Conservation (phyloP, 1,140 invertebrate species). For the Bombus breviceps region DNA sequence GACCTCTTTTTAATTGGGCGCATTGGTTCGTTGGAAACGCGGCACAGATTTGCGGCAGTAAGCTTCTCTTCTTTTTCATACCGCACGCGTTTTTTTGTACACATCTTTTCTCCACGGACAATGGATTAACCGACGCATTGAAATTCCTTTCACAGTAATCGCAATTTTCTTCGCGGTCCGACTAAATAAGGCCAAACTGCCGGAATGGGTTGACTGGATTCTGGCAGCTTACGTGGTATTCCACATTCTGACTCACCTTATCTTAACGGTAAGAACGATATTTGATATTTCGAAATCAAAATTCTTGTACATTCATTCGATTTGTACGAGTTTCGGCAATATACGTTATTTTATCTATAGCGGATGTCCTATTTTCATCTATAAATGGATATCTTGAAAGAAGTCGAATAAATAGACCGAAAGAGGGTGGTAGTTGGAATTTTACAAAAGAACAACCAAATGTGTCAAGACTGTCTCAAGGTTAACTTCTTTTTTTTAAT, state of each 20-base stretch:
- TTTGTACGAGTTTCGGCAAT: not conserved
- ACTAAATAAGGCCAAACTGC: conserved; percentile 92
- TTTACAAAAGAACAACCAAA: not conserved
- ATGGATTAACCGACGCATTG: conserved; percentile 43
- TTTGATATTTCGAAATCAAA: conserved; percentile 20
- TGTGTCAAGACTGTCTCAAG: not conserved
- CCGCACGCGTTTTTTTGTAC: not conserved
- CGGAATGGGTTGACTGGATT: conserved; percentile 93
- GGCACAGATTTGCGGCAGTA: conserved; percentile 96
- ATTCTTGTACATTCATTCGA: not conserved
- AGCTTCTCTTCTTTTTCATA: conserved; percentile 75
- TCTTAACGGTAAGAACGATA: conserved; percentile 91
- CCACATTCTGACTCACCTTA: conserved; percentile 94
- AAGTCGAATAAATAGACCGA: not conserved
- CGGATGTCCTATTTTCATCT: not conserved
- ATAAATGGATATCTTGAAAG: conserved; percentile 2
- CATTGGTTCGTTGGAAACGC: conserved; percentile 96
- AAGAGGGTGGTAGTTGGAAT: not conserved
- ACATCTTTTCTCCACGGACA: not conserved
- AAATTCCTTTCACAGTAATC: conserved; percentile 88
- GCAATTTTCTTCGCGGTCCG: conserved; percentile 96
- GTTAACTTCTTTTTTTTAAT: not conserved
- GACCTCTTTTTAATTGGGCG: conserved; percentile 96
- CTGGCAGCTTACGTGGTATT: conserved; percentile 94
- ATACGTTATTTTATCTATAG: not conserved